Evolutionary conservation across 2,888 invertebrate species (phyloP), one percentile per base, ranked within the genome.

Genomic region (Desoria tigrina): DNA sequence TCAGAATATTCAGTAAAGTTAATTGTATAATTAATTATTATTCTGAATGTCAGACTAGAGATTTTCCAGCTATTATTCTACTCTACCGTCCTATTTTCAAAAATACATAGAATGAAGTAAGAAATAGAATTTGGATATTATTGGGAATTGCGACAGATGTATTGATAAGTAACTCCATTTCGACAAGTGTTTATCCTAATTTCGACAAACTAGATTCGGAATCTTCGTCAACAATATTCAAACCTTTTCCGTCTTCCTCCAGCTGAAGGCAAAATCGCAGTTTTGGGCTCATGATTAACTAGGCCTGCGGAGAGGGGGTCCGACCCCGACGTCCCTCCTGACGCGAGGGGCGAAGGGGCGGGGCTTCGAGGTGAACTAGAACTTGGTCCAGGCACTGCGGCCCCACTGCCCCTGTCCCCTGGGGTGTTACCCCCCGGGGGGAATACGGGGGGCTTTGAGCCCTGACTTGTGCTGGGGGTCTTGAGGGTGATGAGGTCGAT

Each of bases 191-290:
- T n/a, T n/a, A n/a, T n/a, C n/a, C n/a, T n/a, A n/a, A n/a, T n/a
- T n/a, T n/a, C n/a, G n/a, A n/a, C n/a, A n/a, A n/a, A n/a, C n/a
- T n/a, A n/a, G n/a, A n/a, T n/a, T n/a, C n/a, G n/a, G n/a, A n/a
- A 4, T 51, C 14, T 51, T 3, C 14, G 23, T 16, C 51, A 23
- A 9, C 26, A 39, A 63, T 27, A 64, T 58, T 67, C 74, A 64
- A 72, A 76, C 75, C 75, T 76, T 68, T 76, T 57, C 42, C 70
- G 66, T 55, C 70, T 67, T 62, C 73, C 74, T 56, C 68, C 74
- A 53, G 71, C 68, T 65, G 64, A 62, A 42, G 76, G 76, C 61
- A 76, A 70, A 59, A 76, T 74, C 42, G 74, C 76, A 57, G 73
- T 74, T 68, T 72, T 74, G 51, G 71, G 69, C 68, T 76, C 71